Conservation (phyloP, 2,113 vertebrate genomes). For the Neodontobutis hainanensis region DNA sequence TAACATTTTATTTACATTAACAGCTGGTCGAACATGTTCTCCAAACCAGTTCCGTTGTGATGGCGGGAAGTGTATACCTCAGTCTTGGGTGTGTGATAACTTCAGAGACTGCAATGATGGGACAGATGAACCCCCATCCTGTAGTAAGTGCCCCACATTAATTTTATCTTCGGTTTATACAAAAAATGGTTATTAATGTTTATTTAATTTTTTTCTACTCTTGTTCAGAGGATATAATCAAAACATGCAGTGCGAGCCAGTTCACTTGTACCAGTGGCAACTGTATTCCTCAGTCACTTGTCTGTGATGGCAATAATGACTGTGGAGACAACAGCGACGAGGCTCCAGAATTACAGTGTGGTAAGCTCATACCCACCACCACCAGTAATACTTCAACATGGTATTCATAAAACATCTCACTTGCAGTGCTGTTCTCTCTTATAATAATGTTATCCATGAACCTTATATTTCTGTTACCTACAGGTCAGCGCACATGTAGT, state of each 20-base stretch:
- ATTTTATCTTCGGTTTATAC: not conserved
- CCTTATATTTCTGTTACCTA: not conserved
- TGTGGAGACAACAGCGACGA: conserved; percentile 95
- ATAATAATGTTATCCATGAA: not conserved
- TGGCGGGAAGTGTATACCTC: conserved; percentile 67
- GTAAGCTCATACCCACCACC: conserved; percentile 44
- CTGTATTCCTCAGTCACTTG: conserved; percentile 66
- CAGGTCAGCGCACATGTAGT: conserved; percentile 82
- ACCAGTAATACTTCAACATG: too few species aligned
- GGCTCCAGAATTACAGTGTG: conserved; percentile 79
- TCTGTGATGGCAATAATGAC: conserved; percentile 87
- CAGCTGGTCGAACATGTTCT: conserved; percentile 66
- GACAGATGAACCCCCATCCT: conserved; percentile 75
- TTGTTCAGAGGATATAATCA: conserved; percentile 62
- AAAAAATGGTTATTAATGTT: not conserved
- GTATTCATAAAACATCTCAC: not conserved
- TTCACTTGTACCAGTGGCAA: conserved; percentile 78
- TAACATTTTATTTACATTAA: not conserved
- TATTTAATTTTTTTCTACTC: not conserved
- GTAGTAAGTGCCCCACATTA: conserved; percentile 52
- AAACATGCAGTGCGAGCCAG: conserved; percentile 67
- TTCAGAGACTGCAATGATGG: conserved; percentile 69
- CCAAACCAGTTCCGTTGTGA: conserved; percentile 67
- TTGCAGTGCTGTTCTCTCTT: not conserved
- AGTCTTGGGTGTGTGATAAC: conserved; percentile 68